Evolutionary conservation across 2,888 invertebrate genomes (phyloP).

Genomic region (Aromia moschata): DNA sequence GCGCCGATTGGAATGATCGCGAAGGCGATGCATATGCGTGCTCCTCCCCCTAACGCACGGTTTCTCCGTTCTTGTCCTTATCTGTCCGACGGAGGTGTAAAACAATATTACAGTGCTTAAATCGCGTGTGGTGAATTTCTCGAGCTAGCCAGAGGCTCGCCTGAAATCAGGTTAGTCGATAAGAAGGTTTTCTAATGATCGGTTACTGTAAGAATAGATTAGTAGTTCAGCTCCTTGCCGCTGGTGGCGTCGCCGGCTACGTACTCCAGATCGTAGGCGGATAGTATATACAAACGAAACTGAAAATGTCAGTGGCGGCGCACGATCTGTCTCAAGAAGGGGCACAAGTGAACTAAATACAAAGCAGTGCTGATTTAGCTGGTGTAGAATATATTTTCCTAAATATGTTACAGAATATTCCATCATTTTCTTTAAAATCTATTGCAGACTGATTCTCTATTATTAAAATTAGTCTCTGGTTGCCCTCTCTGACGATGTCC

Average conservation of each 20-base stretch:
- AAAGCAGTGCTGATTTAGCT: too few species aligned
- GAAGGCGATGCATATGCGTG: too few species aligned
- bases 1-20: too few species aligned
- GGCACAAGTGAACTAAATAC: too few species aligned
- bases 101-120: conserved; percentile 47
- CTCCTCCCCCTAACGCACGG: too few species aligned
- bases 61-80: background rate
- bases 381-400: too few species aligned
- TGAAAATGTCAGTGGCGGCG: conserved; percentile 48
- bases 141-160: conserved; percentile 42
- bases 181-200: conserved; percentile 56
- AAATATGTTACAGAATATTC: too few species aligned
- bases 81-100: conserved; percentile 41
- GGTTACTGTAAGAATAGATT: conserved; percentile 52
- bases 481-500: too few species aligned
- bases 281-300: conserved; percentile 49
- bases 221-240: conserved; percentile 55
- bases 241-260: conserved; percentile 43
- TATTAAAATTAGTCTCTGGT: too few species aligned
- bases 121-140: conserved; percentile 47
- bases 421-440: too few species aligned
- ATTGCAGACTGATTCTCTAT: too few species aligned
- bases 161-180: conserved; percentile 57
- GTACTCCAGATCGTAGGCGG: conserved; percentile 33
- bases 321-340: too few species aligned